Base-by-base conservation (phyloP, 2,113 vertebrate species). In the Tragelaphus scriptus region DNA sequence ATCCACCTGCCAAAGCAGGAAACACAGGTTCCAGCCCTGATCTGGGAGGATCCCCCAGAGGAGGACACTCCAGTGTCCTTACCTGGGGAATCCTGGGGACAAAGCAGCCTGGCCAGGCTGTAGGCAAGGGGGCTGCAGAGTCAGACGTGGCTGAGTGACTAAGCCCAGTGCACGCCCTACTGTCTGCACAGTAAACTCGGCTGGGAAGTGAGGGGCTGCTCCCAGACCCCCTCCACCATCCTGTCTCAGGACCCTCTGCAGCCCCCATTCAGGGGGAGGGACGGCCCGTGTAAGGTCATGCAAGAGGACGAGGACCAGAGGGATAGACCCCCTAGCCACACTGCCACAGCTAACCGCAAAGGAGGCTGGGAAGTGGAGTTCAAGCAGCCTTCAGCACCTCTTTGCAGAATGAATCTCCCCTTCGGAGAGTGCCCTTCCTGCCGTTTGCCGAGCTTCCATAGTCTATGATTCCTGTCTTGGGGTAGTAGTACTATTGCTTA, bases 251-350 rank as follows among this genome's bases (percentile, higher is more conserved):
- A 36, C 7, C 59, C 30, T 55, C 68, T 15, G 13, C 8, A 47
- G n/a, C 13, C 56, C 56, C 12, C 71, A 8, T 16, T 26, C 36
- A 82, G 13, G 11, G 36, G 17, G 11, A 7, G 13, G 75, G 47
- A 3, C 7, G 17, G 47, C 58, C 19, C 28, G 6, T n/a, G 51
- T 14, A 82, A 47, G 19, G 11, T 2, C 3, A 7, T 30, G 26
- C 1, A 19, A 85, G 68, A 61, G 5, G 28, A 25, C 26, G 30
- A 9, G 5, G 16, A 9, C 44, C 8, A 7, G 26, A 58, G 16
- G 7, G 36, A 17, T 3, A 30, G 30, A 5, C 4, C 4, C 21
- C 44, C n/a, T 32, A 47, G 17, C 23, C 59, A 3, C 2, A 3
- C n/a, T 16, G 28, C n/a, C 51, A 15, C 25, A 11, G 9, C 30